Evolutionary conservation across 2,888 invertebrate genomes (phyloP).

Genomic region (Noctua comes): DNA sequence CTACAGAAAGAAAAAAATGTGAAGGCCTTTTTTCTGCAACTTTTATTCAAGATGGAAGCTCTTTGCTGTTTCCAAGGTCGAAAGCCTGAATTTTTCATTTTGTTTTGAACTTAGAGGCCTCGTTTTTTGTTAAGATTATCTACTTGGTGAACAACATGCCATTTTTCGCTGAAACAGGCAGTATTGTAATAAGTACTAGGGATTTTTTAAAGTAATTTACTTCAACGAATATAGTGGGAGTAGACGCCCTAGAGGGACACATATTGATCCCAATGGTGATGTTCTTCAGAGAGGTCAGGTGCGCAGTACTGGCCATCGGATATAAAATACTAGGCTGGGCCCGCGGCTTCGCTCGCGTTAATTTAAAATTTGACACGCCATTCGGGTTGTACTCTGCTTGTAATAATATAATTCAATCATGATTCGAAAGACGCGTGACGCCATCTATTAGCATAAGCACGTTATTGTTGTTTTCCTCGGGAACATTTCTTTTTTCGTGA

Average conservation of each 20-base stretch:
- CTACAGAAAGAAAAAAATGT: slow-evolving; percentile 8
- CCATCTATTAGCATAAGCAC: too few relatives aligned
- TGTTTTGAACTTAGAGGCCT: slow-evolving; percentile 32
- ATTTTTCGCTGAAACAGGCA: neutral
- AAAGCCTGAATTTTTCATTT: slow-evolving; percentile 46
- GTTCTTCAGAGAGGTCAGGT: neutral
- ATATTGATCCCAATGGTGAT: neutral
- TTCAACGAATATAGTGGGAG: neutral
- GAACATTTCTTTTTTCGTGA: too few relatives aligned
- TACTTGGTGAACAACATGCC: slow-evolving; percentile 3
- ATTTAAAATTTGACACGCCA: too few relatives aligned
- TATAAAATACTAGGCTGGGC: too few relatives aligned
- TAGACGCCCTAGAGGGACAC: neutral
- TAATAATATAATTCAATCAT: too few relatives aligned
- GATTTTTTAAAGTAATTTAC: neutral
- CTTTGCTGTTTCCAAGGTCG: slow-evolving; percentile 15
- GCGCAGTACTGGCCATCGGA: neutral
- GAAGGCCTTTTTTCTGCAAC: slow-evolving; percentile 22
- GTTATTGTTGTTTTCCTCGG: too few relatives aligned
- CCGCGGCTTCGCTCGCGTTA: too few relatives aligned
- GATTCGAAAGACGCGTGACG: too few relatives aligned
- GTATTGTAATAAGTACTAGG: neutral
- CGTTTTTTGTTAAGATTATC: slow-evolving; percentile 28
- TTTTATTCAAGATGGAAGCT: slow-evolving; percentile 28
- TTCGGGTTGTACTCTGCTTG: too few relatives aligned